Base-by-base conservation (phyloP, 2,888 invertebrate genomes). In the Nudaria mundana region DNA sequence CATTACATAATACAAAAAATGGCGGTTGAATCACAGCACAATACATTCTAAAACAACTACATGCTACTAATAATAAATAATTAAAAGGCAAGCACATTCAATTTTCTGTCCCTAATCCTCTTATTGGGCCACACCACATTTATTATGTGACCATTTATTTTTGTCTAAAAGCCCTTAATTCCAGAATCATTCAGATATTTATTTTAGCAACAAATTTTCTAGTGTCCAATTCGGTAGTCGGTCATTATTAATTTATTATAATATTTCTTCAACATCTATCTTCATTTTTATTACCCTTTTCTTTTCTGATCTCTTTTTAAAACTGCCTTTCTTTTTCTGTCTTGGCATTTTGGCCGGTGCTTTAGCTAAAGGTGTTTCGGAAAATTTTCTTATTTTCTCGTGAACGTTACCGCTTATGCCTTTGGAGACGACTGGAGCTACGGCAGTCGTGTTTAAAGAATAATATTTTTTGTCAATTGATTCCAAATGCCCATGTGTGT, bases 331-430 rank as follows among this genome's bases (percentile, higher is more conserved):
- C 57, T 80, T 71, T 52, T 78, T 69, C 44, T 72, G 76, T 40
- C 80, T 71, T 1, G 82, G 78, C 6, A 74, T 48, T 63, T 69
- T 77, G 3, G 62, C 57, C 1, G 82, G 81, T 7, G 64, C 65
- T 43, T 73, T 73, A 0, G 64, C 38, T n/a, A 48, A 35, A 4
- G 51, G 45, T 4, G 50, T 65, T 42, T 73, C 82, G 0, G 83
- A 78, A 44, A 89, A 89, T 48, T 77, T 82, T 48, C 76, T 81
- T 6, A 89, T 82, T 65, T 83, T 89, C n/a, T 88, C 86, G 23
- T 80, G 74, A 0, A 89, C 89, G 48, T 81, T 87, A 0, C 86
- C 84, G 30, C 70, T 62, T 14, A 77, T 71, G 2, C 71, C 64
- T 50, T 71, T 80, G 0, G 76, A 63, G 2, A 76, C 65, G 2